Evolutionary conservation across 2,888 invertebrate genomes (phyloP).

Genomic region (Quadroppia sp.): DNA sequence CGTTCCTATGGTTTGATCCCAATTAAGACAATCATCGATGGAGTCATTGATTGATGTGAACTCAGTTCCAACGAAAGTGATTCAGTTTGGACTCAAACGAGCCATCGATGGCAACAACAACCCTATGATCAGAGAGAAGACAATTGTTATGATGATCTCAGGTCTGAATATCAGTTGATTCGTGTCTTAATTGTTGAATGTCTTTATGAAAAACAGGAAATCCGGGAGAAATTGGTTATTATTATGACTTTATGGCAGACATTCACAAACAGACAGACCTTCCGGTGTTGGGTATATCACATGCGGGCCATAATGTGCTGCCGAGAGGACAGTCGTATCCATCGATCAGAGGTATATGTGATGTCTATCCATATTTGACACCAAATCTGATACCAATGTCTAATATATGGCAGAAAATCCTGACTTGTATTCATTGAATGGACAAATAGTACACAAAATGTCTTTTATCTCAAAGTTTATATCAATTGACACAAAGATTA

Average conservation of each 20-base stretch:
- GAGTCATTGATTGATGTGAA: not conserved
- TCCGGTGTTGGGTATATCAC: constrained; percentile 76
- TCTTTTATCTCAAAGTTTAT: constrained; percentile 70
- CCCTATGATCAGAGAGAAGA: not conserved
- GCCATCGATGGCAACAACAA: not conserved
- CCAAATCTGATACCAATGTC: not conserved
- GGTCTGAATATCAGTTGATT: not conserved
- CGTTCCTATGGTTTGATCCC: too few relatives aligned
- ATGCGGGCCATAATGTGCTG: constrained; percentile 71
- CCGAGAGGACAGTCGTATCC: constrained; percentile 47
- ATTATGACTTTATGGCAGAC: constrained; percentile 66
- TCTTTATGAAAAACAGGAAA: constrained; percentile 62
- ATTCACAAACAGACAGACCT: constrained; percentile 61
- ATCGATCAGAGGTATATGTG: constrained; percentile 43
- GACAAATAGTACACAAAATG: constrained; percentile 74
- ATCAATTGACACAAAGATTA: constrained; percentile 67
- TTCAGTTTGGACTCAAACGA: not conserved
- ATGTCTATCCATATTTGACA: not conserved
- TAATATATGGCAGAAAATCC: constrained; percentile 54
- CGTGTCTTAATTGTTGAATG: not conserved
- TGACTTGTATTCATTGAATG: constrained; percentile 67
- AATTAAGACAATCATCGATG: too few relatives aligned
- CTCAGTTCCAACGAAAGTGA: not conserved
- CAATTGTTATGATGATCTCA: not conserved
- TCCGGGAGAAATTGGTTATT: constrained; percentile 79